A percentile compares a stretch with the other conserved stretches of the same genome.
Evolutionary conservation across 2,797 vertebrate genomes (phyloP).

Genomic region (Rhinoraja longicauda): DNA sequence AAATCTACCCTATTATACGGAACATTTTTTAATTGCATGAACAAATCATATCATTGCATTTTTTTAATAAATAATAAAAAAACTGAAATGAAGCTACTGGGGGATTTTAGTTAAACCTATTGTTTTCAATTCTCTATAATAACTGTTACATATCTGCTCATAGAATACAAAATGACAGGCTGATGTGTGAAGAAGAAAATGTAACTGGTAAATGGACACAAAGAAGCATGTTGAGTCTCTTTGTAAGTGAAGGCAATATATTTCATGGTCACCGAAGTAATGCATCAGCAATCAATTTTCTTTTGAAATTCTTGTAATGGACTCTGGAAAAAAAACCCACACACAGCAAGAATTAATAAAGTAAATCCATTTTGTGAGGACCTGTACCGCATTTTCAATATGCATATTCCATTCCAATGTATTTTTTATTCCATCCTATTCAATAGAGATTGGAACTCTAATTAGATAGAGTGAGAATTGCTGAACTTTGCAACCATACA

Average conservation of each 20-base stretch:
- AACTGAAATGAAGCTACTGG: background rate
- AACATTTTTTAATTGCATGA: background rate
- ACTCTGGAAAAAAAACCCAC: background rate
- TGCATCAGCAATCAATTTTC: background rate
- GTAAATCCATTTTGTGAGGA: background rate
- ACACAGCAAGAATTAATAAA: background rate
- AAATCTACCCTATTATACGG: too few species aligned
- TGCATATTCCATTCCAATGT: background rate
- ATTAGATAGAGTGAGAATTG: background rate
- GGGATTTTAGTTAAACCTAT: background rate
- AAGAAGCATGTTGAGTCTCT: background rate
- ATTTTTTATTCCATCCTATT: background rate
- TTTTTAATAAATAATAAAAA: background rate
- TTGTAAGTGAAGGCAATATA: background rate
- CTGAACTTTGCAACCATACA: background rate
- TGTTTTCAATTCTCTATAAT: background rate
- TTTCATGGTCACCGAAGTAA: background rate
- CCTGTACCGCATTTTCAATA: background rate
- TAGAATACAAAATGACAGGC: background rate
- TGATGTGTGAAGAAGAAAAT: background rate
- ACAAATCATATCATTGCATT: background rate
- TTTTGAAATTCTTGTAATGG: background rate
- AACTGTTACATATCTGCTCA: background rate
- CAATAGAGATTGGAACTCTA: background rate
- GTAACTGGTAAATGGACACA: background rate